These are phyloP conservation scores for Cebus imitator DNA, from an alignment of 2,113 vertebrate genomes.

Conservation along the genomic window DNA sequence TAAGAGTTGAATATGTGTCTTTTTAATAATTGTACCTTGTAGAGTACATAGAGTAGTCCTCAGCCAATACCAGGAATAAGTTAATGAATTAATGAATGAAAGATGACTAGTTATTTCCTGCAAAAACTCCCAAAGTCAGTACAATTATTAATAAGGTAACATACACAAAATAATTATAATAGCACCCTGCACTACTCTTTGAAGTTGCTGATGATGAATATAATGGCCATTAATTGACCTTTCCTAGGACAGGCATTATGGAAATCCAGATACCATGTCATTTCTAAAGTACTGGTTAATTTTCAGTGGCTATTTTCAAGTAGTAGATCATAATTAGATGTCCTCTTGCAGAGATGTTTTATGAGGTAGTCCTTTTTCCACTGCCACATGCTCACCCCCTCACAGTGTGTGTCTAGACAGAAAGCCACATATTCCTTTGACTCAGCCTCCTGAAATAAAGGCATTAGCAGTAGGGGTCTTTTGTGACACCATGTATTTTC, in stretches of 20 bases:
- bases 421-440: not conserved
- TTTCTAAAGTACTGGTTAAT: constrained; percentile 19
- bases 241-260: not conserved
- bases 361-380: not conserved
- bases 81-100: not conserved
- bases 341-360: not conserved
- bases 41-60: not conserved
- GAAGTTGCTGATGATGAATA: not conserved
- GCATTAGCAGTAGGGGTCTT: not conserved
- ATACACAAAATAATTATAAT: not conserved
- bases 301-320: not conserved
- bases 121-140: not conserved
- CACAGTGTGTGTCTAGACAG: not conserved
- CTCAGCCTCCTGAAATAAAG: not conserved
- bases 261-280: not conserved
- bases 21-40: not conserved
- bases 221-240: not conserved
- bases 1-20: not conserved
- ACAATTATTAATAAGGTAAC: not conserved
- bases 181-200: not conserved
- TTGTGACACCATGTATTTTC: not conserved
- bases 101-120: not conserved
- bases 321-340: not conserved
- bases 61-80: not conserved
- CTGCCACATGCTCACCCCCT: not conserved